These are phyloP conservation scores for Ornithoptera alexandrae DNA, from an alignment of 2,888 invertebrate genomes.

Conservation along the genomic window DNA sequence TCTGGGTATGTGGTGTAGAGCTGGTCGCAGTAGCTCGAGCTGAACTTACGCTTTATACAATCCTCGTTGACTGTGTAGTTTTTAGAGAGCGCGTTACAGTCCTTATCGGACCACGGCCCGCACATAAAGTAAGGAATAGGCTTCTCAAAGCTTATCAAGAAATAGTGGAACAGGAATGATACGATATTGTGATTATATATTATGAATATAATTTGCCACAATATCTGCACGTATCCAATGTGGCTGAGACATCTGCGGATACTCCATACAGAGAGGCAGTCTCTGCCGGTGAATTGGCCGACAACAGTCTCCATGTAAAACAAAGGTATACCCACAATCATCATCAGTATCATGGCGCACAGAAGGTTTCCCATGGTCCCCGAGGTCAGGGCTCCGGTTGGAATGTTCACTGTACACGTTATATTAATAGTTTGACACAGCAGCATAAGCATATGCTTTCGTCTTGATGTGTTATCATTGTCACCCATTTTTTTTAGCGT, in stretches of 20 bases:
- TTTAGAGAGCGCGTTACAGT: conserved; percentile 49
- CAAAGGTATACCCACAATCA: conserved; percentile 59
- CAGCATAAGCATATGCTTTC: conserved; percentile 36
- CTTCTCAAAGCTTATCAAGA: conserved; percentile 64
- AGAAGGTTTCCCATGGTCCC: conserved; percentile 54
- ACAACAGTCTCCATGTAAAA: conserved; percentile 66
- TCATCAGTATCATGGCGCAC: conserved; percentile 39
- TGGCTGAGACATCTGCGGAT: conserved; percentile 57
- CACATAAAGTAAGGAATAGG: conserved; percentile 61
- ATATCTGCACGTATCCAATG: conserved; percentile 54
- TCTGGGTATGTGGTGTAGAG: conserved; percentile 59
- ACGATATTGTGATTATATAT: conserved; percentile 50
- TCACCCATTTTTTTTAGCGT: no score
- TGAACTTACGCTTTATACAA: conserved; percentile 46
- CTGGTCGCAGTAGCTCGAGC: conserved; percentile 44
- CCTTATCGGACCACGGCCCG: conserved; percentile 49
- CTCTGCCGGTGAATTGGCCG: conserved; percentile 64
- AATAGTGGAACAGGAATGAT: conserved; percentile 60
- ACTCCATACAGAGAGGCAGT: conserved; percentile 62
- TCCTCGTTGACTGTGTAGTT: conserved; percentile 62
- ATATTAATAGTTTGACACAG: conserved; percentile 50
- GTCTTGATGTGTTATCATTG: conserved; percentile 3
- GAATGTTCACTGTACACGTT: conserved; percentile 44
- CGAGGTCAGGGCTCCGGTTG: conserved; percentile 42
- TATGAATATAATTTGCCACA: conserved; percentile 51